Base-by-base conservation (phyloP, 2,888 invertebrate species). In the Mylabris sibirica region DNA sequence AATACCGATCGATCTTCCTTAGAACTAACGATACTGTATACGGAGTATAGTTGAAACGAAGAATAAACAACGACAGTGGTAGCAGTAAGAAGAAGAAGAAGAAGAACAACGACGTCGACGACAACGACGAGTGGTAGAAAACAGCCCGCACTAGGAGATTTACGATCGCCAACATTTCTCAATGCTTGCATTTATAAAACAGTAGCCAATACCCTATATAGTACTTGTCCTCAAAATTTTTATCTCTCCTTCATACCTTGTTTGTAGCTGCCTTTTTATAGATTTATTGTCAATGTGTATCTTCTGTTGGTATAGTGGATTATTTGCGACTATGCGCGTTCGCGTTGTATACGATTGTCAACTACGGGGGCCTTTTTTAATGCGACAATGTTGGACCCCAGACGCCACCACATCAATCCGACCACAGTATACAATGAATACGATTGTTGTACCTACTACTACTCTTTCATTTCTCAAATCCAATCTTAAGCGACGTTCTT, bases 181-280 rank as follows among this genome's bases (percentile, higher is more conserved):
- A 80, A 81, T 82, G 81, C 79, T 74, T 57, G 82, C 81, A 82
- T 82, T 57, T 81, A 81, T 81, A 81, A 81, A 79, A 80, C 80
- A 80, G 81, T 79, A 81, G 80, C 79, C 81, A 81, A 82, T 83
- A 81, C 84, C 83, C 82, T 84, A 84, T 84, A 84, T 83, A 83
- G 84, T 80, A 78, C 83, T 83, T 81, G 84, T 84, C 82, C 83
- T 84, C 84, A 84, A 84, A 84, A 84, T 84, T 84, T 84, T 85
- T 84, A 84, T 84, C 83, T 83, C 82, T 83, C 82, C 81, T 83
- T 82, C 82, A 83, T 81, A 81, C 83, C 84, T 83, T 84, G 83
- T 84, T 83, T 82, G 83, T 83, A 83, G 80, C 80, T 81, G 81
- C 81, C 80, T 81, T 78, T 76, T 76, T 77, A n/a, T n/a, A 80